These are phyloP conservation scores for Muscidifurax raptorellus DNA, from an alignment of 1,140 invertebrate species.

Conservation along the genomic window DNA sequence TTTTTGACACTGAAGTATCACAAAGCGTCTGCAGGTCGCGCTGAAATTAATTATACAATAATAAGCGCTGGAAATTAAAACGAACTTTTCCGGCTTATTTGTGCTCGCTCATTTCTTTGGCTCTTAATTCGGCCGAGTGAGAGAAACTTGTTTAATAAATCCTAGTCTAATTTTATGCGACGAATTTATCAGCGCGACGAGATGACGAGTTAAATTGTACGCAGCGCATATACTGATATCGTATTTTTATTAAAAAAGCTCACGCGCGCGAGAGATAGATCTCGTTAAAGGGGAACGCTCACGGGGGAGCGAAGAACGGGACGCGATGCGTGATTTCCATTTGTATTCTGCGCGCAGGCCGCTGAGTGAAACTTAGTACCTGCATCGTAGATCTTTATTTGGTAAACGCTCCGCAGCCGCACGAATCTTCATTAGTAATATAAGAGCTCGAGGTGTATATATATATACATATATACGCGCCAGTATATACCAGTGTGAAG, in stretches of 20 bases:
- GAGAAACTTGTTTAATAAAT: not conserved
- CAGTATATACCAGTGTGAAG: not conserved
- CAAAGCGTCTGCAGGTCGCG: not conserved
- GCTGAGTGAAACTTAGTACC: conserved; percentile 61
- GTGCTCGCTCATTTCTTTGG: not conserved
- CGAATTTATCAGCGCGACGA: not conserved
- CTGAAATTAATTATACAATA: not conserved
- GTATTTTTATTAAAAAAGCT: not conserved
- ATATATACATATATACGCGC: not conserved
- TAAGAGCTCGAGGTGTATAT: conserved; percentile 49
- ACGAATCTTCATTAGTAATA: conserved; percentile 65
- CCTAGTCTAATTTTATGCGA: not conserved
- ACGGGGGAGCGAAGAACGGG: not conserved
- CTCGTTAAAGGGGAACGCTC: not conserved
- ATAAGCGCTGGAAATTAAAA: not conserved
- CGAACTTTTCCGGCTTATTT: not conserved
- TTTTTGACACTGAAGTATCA: not conserved
- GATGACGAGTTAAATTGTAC: not conserved
- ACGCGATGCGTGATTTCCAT: conserved; percentile 57
- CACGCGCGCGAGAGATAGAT: not conserved
- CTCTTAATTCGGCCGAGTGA: not conserved
- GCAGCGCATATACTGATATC: not conserved
- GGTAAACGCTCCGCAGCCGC: conserved; percentile 55
- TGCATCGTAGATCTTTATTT: conserved; percentile 64
- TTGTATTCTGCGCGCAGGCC: conserved; percentile 47